Evolutionary conservation across 1,140 invertebrate species (phyloP), one percentile per base, ranked within the genome.

Genomic region (Tetramorium alpestre): DNA sequence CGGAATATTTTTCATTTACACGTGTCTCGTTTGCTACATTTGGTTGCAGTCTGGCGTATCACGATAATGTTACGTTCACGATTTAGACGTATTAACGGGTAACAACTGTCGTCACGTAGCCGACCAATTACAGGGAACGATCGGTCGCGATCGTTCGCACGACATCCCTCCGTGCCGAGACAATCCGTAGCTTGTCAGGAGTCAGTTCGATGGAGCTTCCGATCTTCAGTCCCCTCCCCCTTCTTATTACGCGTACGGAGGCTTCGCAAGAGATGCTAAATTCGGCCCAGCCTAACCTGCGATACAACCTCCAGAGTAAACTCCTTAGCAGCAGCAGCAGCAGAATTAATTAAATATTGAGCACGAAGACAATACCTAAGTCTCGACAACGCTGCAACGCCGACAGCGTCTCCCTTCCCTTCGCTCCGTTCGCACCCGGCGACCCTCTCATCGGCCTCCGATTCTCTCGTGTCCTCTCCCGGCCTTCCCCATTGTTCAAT

Each of bases 311-410:
- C 62, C 72, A 47, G 62, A 69, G 65, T 88, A 88, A 88, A 88
- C 47, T 67, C 69, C 73, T 88, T 86, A 86, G 73, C 54, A 65
- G 33, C 33, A 33, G 0, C 33, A 33, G 62, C 64, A 56, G 44
- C 72, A 73, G 64, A 88, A 88, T 88, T 88, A 88, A 88, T 88
- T 86, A 86, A 88, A 86, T 86, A 88, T 88, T 85, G 82, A 88
- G 65, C 51, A 56, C n/a, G 38, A 72, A 84, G 87, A 86, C 84
- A 88, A 88, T 86, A 56, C 44, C 33, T 0, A 41, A 73, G 22
- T 22, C 85, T 16, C 70, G 86, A 76, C 86, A 72, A 54, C 73
- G 60, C 18, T 25, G 41, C 78, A 70, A 51, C 81, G 60, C 18
- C 38, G 51, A 8, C 33, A 65, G 41, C 11, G 64, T 41, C 22